A percentile compares a stretch with the other conserved stretches of the same genome.
Conservation (phyloP, 2,113 vertebrate species). For the Tetrax tetrax region DNA sequence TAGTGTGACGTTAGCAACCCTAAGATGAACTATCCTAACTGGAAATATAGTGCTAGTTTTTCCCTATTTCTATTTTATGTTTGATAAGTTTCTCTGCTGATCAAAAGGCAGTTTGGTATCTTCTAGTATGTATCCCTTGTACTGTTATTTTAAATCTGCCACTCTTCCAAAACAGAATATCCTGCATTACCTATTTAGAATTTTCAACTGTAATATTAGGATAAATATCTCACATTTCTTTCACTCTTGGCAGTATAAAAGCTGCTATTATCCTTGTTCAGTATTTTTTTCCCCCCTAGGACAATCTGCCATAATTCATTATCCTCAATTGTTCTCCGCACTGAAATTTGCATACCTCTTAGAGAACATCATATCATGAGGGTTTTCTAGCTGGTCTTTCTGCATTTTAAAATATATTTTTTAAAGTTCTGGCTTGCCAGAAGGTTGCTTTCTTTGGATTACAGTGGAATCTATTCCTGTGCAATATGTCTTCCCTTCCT, state of each 20-base stretch:
- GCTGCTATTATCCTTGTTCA: neutral
- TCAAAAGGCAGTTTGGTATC: neutral
- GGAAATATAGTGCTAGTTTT: neutral
- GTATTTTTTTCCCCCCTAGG: neutral
- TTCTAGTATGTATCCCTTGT: neutral
- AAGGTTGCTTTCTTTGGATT: neutral
- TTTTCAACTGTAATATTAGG: neutral
- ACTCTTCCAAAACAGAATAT: neutral
- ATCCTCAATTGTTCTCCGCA: neutral
- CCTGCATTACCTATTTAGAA: neutral
- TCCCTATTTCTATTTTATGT: neutral
- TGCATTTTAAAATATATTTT: neutral
- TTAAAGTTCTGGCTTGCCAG: neutral
- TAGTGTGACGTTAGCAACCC: neutral
- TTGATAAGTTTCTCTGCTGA: neutral
- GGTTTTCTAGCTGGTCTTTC: neutral
- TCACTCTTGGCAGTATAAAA: neutral
- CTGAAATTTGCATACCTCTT: neutral
- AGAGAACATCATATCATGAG: neutral
- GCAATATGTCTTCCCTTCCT: neutral
- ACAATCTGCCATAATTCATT: neutral
- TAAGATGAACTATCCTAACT: neutral
- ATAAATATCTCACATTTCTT: neutral
- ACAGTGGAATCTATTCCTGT: neutral
- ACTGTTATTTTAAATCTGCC: neutral